A percentile compares a stretch with the other conserved stretches of the same genome.
Evolutionary conservation across 1,140 invertebrate species (phyloP).

Genomic region (Tetraneura akinire): DNA sequence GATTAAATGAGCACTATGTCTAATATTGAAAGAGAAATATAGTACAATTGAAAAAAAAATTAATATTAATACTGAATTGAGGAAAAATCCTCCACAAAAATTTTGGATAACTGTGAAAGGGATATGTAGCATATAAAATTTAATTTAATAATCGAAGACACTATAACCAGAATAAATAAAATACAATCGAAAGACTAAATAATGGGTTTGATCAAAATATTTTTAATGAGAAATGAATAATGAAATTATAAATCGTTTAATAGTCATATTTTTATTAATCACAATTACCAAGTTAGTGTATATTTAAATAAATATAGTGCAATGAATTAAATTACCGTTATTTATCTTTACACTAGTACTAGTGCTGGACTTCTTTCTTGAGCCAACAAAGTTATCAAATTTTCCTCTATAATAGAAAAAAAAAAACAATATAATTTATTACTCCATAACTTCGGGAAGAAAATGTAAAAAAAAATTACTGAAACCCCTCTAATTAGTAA

Average conservation of each 20-base stretch:
- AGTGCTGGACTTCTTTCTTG: slow-evolving; percentile 17
- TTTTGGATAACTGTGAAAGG: too few relatives aligned
- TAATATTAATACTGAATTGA: too few relatives aligned
- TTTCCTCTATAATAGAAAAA: slow-evolving; percentile 41
- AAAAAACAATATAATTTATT: not conserved
- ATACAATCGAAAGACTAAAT: too few relatives aligned
- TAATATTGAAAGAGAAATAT: too few relatives aligned
- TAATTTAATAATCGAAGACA: too few relatives aligned
- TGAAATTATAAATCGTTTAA: not conserved
- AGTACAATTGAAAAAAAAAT: too few relatives aligned
- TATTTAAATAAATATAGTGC: not conserved
- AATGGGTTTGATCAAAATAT: not conserved
- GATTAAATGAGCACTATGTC: too few relatives aligned
- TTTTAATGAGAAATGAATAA: not conserved
- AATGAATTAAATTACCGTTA: slow-evolving; percentile 30
- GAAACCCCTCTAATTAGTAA: too few relatives aligned
- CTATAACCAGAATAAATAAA: too few relatives aligned
- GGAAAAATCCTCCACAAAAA: too few relatives aligned
- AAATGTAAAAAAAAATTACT: not conserved
- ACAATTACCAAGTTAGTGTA: not conserved
- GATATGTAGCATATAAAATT: too few relatives aligned
- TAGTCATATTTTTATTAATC: not conserved
- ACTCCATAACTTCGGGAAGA: not conserved
- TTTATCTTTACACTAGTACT: not conserved
- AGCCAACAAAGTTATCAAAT: slow-evolving; percentile 45